Conservation (phyloP, 2,888 invertebrate genomes). For the Neuroscelio doddi region DNA sequence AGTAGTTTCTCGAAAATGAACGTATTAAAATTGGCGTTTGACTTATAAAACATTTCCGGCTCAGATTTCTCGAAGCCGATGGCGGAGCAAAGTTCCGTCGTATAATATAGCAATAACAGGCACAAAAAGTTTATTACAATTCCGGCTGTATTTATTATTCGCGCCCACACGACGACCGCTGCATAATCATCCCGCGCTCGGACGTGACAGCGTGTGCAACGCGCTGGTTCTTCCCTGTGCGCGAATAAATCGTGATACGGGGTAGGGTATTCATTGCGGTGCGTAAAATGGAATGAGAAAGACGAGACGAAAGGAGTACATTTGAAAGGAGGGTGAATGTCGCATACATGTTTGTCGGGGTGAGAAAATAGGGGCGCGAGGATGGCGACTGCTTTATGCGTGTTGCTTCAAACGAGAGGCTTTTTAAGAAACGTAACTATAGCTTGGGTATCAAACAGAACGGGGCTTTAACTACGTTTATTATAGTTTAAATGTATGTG, state of each 20-base stretch:
- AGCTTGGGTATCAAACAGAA: too few relatives aligned
- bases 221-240: too few relatives aligned
- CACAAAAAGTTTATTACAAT: slow-evolving; percentile 5
- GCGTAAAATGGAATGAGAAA: not conserved
- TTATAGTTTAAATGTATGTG: too few relatives aligned
- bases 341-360: slow-evolving; percentile 14
- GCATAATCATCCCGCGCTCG: slow-evolving; percentile 25
- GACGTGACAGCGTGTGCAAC: not conserved
- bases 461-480: too few relatives aligned
- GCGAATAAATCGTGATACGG: too few relatives aligned
- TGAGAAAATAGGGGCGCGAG: slow-evolving; percentile 37
- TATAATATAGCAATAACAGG: slow-evolving; percentile 32
- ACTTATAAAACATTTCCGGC: too few relatives aligned
- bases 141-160: slow-evolving; percentile 15
- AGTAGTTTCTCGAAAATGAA: too few relatives aligned
- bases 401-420: slow-evolving; percentile 19
- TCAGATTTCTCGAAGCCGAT: too few relatives aligned
- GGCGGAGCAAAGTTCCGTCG: not conserved
- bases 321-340: slow-evolving; percentile 24
- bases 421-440: slow-evolving; percentile 19
- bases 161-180: slow-evolving; percentile 1
- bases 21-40: too few relatives aligned
- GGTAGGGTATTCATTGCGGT: slow-evolving; percentile 2
- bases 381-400: slow-evolving; percentile 12
- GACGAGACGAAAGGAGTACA: not conserved